Percentiles rank a stretch among this genome's conserved stretches.
These are phyloP conservation scores for Pseudococcus longispinus DNA, from an alignment of 2,888 invertebrate genomes.

Conservation along the genomic window DNA sequence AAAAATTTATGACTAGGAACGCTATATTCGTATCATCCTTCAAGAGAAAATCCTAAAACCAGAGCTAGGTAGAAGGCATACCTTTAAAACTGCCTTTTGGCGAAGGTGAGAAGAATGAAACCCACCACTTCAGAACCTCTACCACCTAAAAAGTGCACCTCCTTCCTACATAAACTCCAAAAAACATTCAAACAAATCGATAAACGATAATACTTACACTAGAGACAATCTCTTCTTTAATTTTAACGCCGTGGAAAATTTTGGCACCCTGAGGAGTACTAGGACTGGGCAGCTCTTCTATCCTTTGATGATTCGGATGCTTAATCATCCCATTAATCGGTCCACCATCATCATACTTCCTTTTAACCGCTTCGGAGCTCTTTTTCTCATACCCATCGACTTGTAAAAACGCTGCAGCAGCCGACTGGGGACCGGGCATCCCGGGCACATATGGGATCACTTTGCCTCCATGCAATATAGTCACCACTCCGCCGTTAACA, in stretches of 20 bases:
- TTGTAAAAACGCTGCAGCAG: neutral
- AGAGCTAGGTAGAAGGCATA: too few relatives aligned
- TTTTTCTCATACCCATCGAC: slow-evolving; percentile 9
- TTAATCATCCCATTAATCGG: neutral
- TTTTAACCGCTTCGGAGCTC: slow-evolving; percentile 32
- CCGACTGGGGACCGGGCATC: slow-evolving; percentile 80
- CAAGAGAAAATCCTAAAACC: too few relatives aligned
- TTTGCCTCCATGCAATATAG: slow-evolving; percentile 74
- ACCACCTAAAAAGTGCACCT: too few relatives aligned
- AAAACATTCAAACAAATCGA: too few relatives aligned
- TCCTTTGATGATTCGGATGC: neutral
- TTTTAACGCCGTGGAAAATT: neutral
- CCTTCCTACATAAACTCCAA: too few relatives aligned
- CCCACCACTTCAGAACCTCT: too few relatives aligned
- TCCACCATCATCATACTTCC: neutral
- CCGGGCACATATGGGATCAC: slow-evolving; percentile 86
- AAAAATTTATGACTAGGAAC: too few relatives aligned
- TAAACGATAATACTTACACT: slow-evolving; percentile 21
- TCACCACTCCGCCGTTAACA: slow-evolving; percentile 67
- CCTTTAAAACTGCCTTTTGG: too few relatives aligned
- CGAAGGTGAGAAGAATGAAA: too few relatives aligned
- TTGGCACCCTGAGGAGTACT: neutral
- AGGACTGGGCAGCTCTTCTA: neutral
- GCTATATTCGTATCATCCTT: too few relatives aligned
- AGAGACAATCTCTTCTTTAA: neutral